Percentiles rank a stretch among this genome's conserved stretches.
phyloP scores from a whole-genome alignment of 2,888 invertebrate species.

The Apocheima hispidaria region DNA sequence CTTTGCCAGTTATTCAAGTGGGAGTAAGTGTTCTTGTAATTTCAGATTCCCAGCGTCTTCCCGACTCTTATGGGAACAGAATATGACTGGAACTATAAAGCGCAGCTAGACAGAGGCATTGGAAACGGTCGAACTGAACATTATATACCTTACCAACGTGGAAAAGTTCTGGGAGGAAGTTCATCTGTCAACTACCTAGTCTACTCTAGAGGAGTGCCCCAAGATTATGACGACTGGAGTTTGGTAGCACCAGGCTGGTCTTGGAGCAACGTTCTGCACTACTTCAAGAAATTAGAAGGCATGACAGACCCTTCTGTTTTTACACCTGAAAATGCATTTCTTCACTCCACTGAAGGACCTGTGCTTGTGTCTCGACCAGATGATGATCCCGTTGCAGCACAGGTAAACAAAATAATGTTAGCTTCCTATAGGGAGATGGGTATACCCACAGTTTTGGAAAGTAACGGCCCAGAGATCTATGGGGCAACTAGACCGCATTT shows the following conservation, averaged over 20 bases:
- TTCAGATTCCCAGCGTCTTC: slow-evolving; percentile 64
- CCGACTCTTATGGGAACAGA: slow-evolving; percentile 54
- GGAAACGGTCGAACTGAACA: slow-evolving; percentile 54
- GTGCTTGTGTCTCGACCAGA: slow-evolving; percentile 58
- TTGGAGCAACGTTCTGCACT: slow-evolving; percentile 59
- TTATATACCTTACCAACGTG: slow-evolving; percentile 50
- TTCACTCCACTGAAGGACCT: slow-evolving; percentile 64
- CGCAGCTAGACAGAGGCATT: slow-evolving; percentile 48
- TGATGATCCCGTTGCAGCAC: slow-evolving; percentile 48
- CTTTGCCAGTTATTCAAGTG: too few relatives aligned
- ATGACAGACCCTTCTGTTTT: slow-evolving; percentile 61
- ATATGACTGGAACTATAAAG: slow-evolving; percentile 62
- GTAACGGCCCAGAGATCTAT: slow-evolving; percentile 55
- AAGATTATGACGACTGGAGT: slow-evolving; percentile 63
- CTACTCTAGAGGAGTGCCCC: slow-evolving; percentile 61
- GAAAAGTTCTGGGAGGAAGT: slow-evolving; percentile 65
- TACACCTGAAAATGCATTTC: slow-evolving; percentile 49
- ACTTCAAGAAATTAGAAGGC: slow-evolving; percentile 65
- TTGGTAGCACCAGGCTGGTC: slow-evolving; percentile 62
- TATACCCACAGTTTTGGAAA: slow-evolving; percentile 57
- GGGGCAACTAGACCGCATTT: slow-evolving; percentile 61
- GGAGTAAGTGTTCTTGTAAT: slow-evolving; percentile 17
- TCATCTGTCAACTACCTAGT: slow-evolving; percentile 64
- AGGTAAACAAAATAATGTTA: slow-evolving; percentile 55
- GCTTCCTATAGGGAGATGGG: slow-evolving; percentile 62